Base-by-base conservation (phyloP, 2,888 invertebrate genomes). In the Drosophila cyrtoloma region DNA sequence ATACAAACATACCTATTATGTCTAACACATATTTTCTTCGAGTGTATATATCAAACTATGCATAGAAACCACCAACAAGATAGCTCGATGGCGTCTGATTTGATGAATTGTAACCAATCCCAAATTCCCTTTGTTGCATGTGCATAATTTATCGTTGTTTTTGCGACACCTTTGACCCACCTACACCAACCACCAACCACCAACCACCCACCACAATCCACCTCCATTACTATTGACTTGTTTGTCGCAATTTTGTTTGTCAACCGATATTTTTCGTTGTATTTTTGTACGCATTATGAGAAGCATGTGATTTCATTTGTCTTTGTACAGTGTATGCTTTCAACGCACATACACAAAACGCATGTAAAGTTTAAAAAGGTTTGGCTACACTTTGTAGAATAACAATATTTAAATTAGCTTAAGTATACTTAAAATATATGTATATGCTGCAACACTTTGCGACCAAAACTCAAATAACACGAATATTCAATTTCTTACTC, bases 301-400 rank as follows among this genome's bases (percentile, higher is more conserved):
- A 42, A 61, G 84, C 85, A 84, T 84, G 85, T 52, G 30, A n/a
- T 62, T 68, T 61, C 37, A 59, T 61, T 52, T 39, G 62, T 63
- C 67, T 68, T 75, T 73, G 26, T 70, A 63, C 67, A 69, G 66
- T 82, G 82, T 72, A 89, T 71, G 86, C 86, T 89, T 85, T 77
- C 19, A 69, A 62, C 69, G 89, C 89, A 85, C 71, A 39, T 32
- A 52, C 63, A 71, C 84, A 39, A 58, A 52, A 66, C 58, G 83
- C 89, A 89, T 89, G 87, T 58, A 64, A 68, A 42, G 84, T 86
- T 74, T 57, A 35, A 71, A 59, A 86, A 61, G 69, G 59, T 60
- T 71, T 71, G 68, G 83, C 76, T 82, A 83, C 89, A 88, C 83
- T 60, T 55, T 71, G 56, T 79, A 67, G 75, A 71, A 84, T 71